phyloP scores from a whole-genome alignment of 2,888 invertebrate species.

The Dicycla oo region DNA sequence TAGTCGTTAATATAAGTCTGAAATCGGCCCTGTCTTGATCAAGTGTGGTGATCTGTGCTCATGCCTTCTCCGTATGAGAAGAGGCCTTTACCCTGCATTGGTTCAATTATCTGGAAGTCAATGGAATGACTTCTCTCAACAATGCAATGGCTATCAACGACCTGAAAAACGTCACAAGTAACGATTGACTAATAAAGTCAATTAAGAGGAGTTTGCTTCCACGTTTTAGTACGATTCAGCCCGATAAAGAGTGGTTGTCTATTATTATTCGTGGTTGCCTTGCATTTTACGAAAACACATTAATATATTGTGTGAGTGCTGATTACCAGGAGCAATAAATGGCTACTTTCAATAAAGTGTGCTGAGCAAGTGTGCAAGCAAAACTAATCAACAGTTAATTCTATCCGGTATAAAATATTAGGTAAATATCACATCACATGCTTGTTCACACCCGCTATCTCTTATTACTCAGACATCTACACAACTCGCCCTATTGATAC shows the following conservation, averaged over 20 bases:
- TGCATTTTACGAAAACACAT: not conserved
- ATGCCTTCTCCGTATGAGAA: no score
- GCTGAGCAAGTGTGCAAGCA: no score
- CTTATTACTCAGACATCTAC: conserved; percentile 5
- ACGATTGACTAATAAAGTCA: not conserved
- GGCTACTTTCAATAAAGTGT: not conserved
- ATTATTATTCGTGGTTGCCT: no score
- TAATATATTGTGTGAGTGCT: no score
- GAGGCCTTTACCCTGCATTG: not conserved
- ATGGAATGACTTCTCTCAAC: not conserved
- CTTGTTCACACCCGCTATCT: conserved; percentile 19
- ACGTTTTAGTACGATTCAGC: not conserved
- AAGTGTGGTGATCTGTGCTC: not conserved
- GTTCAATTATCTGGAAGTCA: not conserved
- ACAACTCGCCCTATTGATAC: conserved; percentile 58
- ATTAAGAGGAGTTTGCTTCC: not conserved
- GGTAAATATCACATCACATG: not conserved
- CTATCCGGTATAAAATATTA: not conserved
- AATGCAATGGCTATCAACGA: not conserved
- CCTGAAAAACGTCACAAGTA: not conserved
- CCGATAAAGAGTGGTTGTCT: no score
- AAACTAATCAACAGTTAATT: not conserved
- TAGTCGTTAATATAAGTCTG: no score
- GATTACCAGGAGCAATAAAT: not conserved
- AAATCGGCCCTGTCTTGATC: no score